These are phyloP conservation scores for Orthosia gothica DNA, from an alignment of 2,888 invertebrate genomes.

Conservation along the genomic window DNA sequence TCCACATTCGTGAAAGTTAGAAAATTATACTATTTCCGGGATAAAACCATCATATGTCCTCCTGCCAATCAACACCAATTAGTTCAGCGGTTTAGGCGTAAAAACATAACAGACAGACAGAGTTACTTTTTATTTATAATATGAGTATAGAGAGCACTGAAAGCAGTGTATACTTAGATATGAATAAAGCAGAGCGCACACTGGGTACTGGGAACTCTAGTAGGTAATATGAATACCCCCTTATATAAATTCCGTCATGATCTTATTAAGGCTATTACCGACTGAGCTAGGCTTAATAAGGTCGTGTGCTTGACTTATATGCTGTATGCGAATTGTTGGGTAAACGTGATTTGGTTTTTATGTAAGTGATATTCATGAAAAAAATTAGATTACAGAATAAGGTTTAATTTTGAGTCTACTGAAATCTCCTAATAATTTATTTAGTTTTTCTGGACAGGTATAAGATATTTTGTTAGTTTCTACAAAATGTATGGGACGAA, in stretches of 20 bases:
- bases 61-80: no score
- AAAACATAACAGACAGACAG: no score
- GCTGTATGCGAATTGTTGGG: conserved; percentile 69
- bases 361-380: conserved; percentile 17
- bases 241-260: conserved; percentile 73
- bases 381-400: background rate
- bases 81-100: no score
- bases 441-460: background rate
- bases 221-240: conserved; percentile 57
- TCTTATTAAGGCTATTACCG: conserved; percentile 70
- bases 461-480: background rate
- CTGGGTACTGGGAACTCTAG: conserved; percentile 21
- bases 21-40: no score
- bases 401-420: background rate
- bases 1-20: no score
- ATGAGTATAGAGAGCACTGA: no score
- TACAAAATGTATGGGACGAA: background rate
- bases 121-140: no score
- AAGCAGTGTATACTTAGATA: no score
- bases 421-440: background rate
- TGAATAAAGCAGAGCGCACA: conserved; percentile 23
- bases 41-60: no score
- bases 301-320: conserved; percentile 68
- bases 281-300: conserved; percentile 71
- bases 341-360: conserved; percentile 34